phyloP scores from a whole-genome alignment of 2,797 vertebrate genomes.

The Etheostoma nigrum region DNA sequence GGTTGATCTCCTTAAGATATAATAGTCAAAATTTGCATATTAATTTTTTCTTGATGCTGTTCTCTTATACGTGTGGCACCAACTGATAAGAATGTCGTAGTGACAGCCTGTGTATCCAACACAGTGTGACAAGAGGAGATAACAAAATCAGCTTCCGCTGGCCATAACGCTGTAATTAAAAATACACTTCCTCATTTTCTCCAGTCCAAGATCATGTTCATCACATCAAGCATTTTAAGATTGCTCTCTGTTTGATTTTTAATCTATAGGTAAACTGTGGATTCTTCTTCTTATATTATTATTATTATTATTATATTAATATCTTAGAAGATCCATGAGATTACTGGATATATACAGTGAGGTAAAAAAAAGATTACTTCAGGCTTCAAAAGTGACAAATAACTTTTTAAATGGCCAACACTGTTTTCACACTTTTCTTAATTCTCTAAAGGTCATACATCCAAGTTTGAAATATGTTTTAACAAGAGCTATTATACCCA shows the following conservation, averaged over 20 bases:
- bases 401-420: conserved; percentile 3
- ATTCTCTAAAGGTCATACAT: neutral
- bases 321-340: conserved; percentile 26
- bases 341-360: conserved; percentile 5
- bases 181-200: conserved; percentile 24
- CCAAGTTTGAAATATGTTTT: conserved; percentile 7
- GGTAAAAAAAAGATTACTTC: neutral
- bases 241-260: conserved; percentile 23
- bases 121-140: conserved; percentile 48
- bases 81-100: conserved; percentile 61
- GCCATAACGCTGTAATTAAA: conserved; percentile 58
- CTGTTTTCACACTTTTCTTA: conserved; percentile 7
- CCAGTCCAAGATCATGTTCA: conserved; percentile 49
- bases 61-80: conserved; percentile 42
- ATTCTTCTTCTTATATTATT: no score
- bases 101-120: conserved; percentile 49
- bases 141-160: conserved; percentile 42
- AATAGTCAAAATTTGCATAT: conserved; percentile 58
- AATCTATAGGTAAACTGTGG: conserved; percentile 11
- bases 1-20: conserved; percentile 50
- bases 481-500: neutral
- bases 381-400: conserved; percentile 2
- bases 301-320: neutral
- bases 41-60: conserved; percentile 60
- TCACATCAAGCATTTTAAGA: conserved; percentile 44